These are phyloP conservation scores for Pseudolaguvia tuberculata DNA, from an alignment of 2,113 vertebrate genomes.

Conservation along the genomic window DNA sequence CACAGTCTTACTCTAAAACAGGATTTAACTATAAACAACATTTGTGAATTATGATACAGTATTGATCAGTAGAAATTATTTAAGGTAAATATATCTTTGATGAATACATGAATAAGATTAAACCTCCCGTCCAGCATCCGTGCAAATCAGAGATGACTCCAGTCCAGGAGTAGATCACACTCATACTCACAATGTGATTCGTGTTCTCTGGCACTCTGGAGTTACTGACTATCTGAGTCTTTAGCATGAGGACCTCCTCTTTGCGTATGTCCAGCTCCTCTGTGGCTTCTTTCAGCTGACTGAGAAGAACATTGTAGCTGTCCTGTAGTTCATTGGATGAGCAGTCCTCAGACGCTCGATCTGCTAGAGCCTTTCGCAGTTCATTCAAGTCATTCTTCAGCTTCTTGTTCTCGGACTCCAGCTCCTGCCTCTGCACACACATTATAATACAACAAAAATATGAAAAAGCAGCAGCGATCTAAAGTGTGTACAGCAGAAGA, in stretches of 20 bases:
- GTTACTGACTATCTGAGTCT: conserved; percentile 79
- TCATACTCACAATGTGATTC: conserved; percentile 59
- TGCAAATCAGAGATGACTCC: not conserved
- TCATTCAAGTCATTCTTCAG: conserved; percentile 92
- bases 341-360: conserved; percentile 61
- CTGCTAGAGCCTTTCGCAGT: conserved; percentile 73
- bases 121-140: too few species aligned
- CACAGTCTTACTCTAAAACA: too few species aligned
- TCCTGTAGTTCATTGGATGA: conserved; percentile 67
- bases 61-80: too few species aligned
- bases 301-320: conserved; percentile 77
- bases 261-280: conserved; percentile 95
- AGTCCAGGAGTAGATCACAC: not conserved
- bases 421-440: conserved; percentile 81
- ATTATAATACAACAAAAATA: too few species aligned
- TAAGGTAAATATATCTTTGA: too few species aligned
- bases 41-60: too few species aligned
- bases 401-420: conserved; percentile 93
- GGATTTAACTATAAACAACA: too few species aligned
- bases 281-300: conserved; percentile 78
- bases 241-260: conserved; percentile 90
- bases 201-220: conserved; percentile 64
- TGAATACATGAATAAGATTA: too few species aligned
- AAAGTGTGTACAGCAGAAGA: not conserved
- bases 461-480: not conserved